Conservation (phyloP, 2,888 invertebrate genomes). For the Griposia aprilina region DNA sequence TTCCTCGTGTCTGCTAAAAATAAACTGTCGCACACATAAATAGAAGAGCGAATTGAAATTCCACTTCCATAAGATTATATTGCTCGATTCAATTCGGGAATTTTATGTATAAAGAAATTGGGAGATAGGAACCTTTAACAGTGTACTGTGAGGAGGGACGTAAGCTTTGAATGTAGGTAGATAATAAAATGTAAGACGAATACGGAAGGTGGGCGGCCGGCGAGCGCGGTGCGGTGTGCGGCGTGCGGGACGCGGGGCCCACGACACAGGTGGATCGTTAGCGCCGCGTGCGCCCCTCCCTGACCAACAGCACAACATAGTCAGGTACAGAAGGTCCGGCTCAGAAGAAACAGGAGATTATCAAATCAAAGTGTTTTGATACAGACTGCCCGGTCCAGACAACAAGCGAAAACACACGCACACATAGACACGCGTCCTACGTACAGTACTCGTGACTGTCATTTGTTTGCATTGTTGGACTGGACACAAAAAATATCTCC, state of each 20-base stretch:
- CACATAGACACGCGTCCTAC: not conserved
- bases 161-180: constrained; percentile 56
- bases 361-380: not conserved
- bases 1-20: constrained; percentile 47
- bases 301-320: constrained; percentile 27
- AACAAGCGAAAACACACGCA: not conserved
- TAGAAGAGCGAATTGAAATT: constrained; percentile 60
- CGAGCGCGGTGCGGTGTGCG: constrained; percentile 26
- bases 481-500: not conserved
- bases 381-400: not conserved
- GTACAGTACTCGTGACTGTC: not conserved
- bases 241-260: not conserved
- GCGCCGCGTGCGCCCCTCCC: constrained; percentile 61
- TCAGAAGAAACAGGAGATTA: not conserved
- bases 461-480: not conserved
- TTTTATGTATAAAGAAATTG: constrained; percentile 63
- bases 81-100: constrained; percentile 58
- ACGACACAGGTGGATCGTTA: constrained; percentile 55
- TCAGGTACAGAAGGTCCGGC: not conserved
- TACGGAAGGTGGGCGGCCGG: constrained; percentile 60
- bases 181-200: constrained; percentile 60
- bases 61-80: constrained; percentile 59
- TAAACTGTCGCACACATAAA: constrained; percentile 52
- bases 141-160: constrained; percentile 48
- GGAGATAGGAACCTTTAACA: constrained; percentile 56